Conservation (phyloP, 2,797 vertebrate genomes). For the Mastacembelus armatus region DNA sequence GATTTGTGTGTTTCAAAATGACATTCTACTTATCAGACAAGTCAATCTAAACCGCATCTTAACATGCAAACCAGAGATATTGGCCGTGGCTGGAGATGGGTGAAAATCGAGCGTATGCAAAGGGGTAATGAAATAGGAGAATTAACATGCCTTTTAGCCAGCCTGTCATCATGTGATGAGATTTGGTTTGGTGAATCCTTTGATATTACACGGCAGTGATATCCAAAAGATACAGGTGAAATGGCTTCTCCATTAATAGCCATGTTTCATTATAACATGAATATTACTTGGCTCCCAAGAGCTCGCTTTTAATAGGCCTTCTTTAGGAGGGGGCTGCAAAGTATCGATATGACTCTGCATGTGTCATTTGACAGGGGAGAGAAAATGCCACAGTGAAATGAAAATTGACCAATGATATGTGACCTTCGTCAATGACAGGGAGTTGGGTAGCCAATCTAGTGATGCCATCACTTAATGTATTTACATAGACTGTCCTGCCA, state of each 20-base stretch:
- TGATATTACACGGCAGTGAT: slow-evolving; percentile 86
- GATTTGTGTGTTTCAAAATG: slow-evolving; percentile 54
- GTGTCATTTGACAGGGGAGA: slow-evolving; percentile 74
- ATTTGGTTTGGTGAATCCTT: slow-evolving; percentile 84
- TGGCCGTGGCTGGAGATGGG: slow-evolving; percentile 53
- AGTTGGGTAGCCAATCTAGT: slow-evolving; percentile 65
- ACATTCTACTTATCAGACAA: slow-evolving; percentile 65
- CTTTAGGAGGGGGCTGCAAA: slow-evolving; percentile 74
- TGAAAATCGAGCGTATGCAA: slow-evolving; percentile 64
- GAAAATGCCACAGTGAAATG: slow-evolving; percentile 68
- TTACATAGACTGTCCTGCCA: slow-evolving; percentile 80
- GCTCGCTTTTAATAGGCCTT: slow-evolving; percentile 86
- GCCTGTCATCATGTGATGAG: slow-evolving; percentile 84
- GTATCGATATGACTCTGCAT: slow-evolving; percentile 77
- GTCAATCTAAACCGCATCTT: slow-evolving; percentile 73
- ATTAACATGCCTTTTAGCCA: slow-evolving; percentile 79
- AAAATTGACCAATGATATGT: slow-evolving; percentile 83
- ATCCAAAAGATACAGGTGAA: slow-evolving; percentile 88
- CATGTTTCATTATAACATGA: slow-evolving; percentile 90
- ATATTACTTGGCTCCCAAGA: slow-evolving; percentile 89
- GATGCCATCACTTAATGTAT: slow-evolving; percentile 80
- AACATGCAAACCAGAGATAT: slow-evolving; percentile 64
- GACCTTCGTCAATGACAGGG: slow-evolving; percentile 86
- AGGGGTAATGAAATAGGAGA: slow-evolving; percentile 76
- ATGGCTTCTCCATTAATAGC: slow-evolving; percentile 89